Conservation (phyloP, 2,797 vertebrate genomes). For the Carcharodon carcharias region DNA sequence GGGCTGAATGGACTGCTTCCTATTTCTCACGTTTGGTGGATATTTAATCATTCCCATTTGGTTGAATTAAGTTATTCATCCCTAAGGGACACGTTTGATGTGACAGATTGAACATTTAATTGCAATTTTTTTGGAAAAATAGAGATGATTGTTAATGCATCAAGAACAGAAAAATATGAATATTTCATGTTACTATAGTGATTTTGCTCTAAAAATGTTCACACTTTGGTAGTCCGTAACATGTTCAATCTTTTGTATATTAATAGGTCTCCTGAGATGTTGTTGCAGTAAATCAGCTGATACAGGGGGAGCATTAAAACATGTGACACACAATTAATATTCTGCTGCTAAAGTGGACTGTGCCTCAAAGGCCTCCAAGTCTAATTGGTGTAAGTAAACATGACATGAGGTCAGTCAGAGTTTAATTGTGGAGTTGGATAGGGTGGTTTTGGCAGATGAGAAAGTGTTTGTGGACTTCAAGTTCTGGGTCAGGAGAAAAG, state of each 20-base stretch:
- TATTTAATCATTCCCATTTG: neutral
- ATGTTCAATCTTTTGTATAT: neutral
- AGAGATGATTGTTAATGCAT: neutral
- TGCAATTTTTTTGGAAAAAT: neutral
- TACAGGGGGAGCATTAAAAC: neutral
- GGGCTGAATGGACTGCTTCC: neutral
- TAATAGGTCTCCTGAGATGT: neutral
- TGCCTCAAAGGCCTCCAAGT: neutral
- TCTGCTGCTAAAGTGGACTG: neutral
- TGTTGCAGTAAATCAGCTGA: neutral
- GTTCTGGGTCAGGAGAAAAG: neutral
- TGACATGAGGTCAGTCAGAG: neutral
- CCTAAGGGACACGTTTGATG: neutral
- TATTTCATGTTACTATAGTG: neutral
- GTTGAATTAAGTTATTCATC: neutral
- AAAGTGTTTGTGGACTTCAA: neutral
- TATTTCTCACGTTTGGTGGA: neutral
- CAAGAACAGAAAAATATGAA: neutral
- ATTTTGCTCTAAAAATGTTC: neutral
- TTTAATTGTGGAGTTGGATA: neutral
- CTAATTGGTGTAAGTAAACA: neutral
- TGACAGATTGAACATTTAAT: neutral
- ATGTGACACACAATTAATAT: neutral
- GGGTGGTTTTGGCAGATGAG: too few relatives aligned
- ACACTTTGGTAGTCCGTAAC: neutral